Evolutionary conservation across 2,113 vertebrate species (phyloP).

Genomic region (Nibea coibor): DNA sequence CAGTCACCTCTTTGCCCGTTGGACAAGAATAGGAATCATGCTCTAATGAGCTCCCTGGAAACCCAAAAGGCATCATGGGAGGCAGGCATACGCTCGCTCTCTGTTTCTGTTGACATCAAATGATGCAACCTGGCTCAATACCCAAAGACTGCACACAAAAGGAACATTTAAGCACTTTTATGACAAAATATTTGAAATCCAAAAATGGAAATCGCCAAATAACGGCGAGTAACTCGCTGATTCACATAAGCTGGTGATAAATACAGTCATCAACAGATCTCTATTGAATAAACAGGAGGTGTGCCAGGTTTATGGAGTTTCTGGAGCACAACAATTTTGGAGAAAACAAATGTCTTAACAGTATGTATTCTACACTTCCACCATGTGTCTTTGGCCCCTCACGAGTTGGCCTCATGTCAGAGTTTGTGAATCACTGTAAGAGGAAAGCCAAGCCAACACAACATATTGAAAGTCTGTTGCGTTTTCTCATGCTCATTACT

Average conservation of each 20-base stretch:
- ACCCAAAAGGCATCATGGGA: constrained; percentile 64
- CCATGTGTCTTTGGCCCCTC: constrained; percentile 62
- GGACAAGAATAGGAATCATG: constrained; percentile 63
- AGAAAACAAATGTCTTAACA: constrained; percentile 63
- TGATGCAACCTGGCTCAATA: constrained; percentile 69
- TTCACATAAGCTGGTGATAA: neutral
- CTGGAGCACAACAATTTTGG: constrained; percentile 14
- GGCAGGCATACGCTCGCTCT: constrained; percentile 18
- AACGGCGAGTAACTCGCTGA: neutral
- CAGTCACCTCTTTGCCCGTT: constrained; percentile 36
- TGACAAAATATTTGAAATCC: neutral
- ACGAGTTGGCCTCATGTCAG: constrained; percentile 58
- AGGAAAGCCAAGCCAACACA: constrained; percentile 29
- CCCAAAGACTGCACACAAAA: neutral
- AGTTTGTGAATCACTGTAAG: constrained; percentile 53
- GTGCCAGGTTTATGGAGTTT: constrained; percentile 23
- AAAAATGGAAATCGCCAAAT: neutral
- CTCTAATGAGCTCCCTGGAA: constrained; percentile 81
- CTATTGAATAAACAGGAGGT: constrained; percentile 7
- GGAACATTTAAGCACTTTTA: constrained; percentile 12
- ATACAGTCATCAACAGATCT: neutral
- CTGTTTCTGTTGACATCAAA: constrained; percentile 36
- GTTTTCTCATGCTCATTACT: constrained; percentile 6
- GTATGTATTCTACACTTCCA: constrained; percentile 55
- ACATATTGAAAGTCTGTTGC: constrained; percentile 60